Conservation (phyloP, 2,888 invertebrate genomes). For the Epinotia nisella region DNA sequence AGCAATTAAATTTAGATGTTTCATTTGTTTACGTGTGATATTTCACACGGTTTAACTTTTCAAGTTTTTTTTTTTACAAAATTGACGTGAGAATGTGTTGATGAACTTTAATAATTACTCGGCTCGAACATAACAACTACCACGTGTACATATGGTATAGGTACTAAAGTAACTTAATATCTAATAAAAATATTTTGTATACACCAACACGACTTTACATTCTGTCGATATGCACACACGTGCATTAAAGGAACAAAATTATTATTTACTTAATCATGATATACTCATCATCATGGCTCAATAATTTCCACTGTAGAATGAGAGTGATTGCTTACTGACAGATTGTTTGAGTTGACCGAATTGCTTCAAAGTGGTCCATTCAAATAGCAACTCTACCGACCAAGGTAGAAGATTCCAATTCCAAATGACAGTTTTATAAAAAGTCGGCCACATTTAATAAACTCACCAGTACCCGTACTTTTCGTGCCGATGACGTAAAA, state of each 20-base stretch:
- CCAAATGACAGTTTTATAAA: no score
- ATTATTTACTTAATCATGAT: not conserved
- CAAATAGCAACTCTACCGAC: no score
- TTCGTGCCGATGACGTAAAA: no score
- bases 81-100: not conserved
- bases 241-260: constrained; percentile 12
- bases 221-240: constrained; percentile 3
- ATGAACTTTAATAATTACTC: constrained; percentile 32
- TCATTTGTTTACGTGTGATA: no score
- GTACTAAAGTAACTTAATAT: constrained; percentile 27
- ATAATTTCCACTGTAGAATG: not conserved
- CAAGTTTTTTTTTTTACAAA: no score
- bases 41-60: no score
- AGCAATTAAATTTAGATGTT: no score
- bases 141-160: constrained; percentile 27
- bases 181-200: constrained; percentile 35
- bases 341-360: no score
- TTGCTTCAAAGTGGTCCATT: no score
- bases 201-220: constrained; percentile 13
- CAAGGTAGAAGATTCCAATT: no score
- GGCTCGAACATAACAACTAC: constrained; percentile 38
- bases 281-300: not conserved
- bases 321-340: not conserved
- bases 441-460: no score
- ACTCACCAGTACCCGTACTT: no score